These are phyloP conservation scores for Chaetorhynchus papuensis DNA, from an alignment of 2,113 vertebrate genomes.

Conservation along the genomic window DNA sequence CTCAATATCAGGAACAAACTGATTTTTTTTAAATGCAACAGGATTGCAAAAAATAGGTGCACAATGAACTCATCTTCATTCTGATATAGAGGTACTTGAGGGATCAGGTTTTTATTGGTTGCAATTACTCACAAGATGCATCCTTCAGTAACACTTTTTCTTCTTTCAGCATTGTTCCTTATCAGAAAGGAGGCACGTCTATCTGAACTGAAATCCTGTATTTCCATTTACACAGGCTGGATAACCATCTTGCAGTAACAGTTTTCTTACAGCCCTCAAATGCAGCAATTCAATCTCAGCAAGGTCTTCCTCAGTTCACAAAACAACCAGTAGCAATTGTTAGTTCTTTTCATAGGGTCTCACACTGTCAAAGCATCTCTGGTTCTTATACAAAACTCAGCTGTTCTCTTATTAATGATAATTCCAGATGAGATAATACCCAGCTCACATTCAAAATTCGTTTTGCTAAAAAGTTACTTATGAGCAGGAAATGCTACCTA, in stretches of 20 bases:
- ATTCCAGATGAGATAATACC: background rate
- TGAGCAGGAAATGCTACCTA: background rate
- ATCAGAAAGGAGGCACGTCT: background rate
- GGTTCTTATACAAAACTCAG: background rate
- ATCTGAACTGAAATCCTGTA: background rate
- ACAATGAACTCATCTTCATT: background rate
- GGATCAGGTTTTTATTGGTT: background rate
- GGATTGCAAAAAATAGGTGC: background rate
- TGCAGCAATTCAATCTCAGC: background rate
- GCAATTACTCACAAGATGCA: background rate
- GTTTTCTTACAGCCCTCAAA: background rate
- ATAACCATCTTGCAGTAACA: background rate
- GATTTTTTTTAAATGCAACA: background rate
- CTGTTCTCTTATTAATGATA: background rate
- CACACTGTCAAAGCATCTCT: background rate
- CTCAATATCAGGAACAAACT: background rate
- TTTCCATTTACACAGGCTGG: background rate
- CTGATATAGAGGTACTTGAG: background rate
- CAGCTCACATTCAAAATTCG: accelerated
- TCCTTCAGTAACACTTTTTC: background rate
- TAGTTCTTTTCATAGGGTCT: background rate
- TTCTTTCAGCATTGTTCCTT: background rate
- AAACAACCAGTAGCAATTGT: background rate
- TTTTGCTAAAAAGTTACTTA: background rate
- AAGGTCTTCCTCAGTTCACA: background rate